Evolutionary conservation across 2,113 vertebrate genomes (phyloP).

Genomic region (Vanacampus margaritifer): DNA sequence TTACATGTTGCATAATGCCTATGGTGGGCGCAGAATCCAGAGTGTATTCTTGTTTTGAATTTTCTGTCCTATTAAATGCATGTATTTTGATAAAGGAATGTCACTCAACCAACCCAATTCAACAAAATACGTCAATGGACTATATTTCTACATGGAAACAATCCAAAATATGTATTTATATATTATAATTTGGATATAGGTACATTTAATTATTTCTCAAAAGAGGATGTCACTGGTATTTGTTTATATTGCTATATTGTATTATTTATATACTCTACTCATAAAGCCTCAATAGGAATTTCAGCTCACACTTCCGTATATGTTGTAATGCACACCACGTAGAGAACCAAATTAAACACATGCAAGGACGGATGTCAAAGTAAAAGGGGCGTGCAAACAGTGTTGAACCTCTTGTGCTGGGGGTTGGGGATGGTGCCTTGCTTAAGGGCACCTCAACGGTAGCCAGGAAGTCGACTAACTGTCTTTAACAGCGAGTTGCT

Average conservation of each 20-base stretch:
- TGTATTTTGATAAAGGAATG: not conserved
- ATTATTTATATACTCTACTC: not conserved
- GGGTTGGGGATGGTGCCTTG: too few species aligned
- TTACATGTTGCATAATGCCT: constrained; percentile 1
- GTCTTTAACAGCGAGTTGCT: too few species aligned
- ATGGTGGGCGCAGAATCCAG: constrained; percentile 2
- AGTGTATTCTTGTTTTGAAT: not conserved
- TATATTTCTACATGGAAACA: not conserved
- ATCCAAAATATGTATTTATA: not conserved
- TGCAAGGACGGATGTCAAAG: too few species aligned
- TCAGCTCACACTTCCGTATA: not conserved
- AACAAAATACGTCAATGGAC: not conserved
- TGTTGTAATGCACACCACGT: not conserved
- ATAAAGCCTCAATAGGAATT: not conserved
- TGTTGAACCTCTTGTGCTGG: too few species aligned
- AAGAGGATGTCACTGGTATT: too few species aligned
- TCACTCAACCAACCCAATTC: not conserved
- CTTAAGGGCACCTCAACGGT: too few species aligned
- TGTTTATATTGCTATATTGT: too few species aligned
- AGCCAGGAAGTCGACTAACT: too few species aligned
- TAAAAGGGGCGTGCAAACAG: not conserved
- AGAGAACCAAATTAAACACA: not conserved
- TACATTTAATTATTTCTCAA: too few species aligned
- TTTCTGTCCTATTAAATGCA: not conserved
- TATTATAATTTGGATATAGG: too few species aligned